Conservation (phyloP, 2,797 vertebrate genomes). For the Etheostoma nigrum region DNA sequence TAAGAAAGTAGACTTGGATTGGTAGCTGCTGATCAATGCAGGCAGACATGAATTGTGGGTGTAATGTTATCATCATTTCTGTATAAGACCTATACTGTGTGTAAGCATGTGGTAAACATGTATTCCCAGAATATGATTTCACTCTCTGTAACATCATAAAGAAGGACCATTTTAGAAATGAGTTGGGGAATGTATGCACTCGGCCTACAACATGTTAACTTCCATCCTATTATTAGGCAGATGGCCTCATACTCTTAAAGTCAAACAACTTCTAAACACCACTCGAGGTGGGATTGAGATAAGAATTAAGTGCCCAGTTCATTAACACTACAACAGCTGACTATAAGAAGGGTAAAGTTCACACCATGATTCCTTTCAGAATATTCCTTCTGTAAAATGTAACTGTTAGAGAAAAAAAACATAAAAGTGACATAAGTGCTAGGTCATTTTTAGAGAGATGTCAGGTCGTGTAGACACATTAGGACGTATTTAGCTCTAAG, state of each 20-base stretch:
- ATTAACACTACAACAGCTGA: not conserved
- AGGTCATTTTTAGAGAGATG: not conserved
- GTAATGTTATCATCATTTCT: not conserved
- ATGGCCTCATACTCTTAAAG: not conserved
- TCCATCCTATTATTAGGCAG: not conserved
- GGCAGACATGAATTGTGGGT: not conserved
- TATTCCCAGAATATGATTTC: not conserved
- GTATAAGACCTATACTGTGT: not conserved
- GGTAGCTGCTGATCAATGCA: not conserved
- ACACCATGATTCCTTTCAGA: not conserved
- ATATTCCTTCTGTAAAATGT: slow-evolving; percentile 1
- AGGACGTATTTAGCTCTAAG: not conserved
- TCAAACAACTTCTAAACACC: not conserved
- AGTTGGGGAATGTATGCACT: not conserved
- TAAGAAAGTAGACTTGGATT: not conserved
- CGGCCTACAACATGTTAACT: not conserved
- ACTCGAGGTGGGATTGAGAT: not conserved
- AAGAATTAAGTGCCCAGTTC: not conserved
- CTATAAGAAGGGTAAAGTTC: slow-evolving; percentile 2
- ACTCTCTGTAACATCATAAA: not conserved
- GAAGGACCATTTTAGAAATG: not conserved
- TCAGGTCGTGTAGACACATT: not conserved
- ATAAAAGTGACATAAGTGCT: not conserved
- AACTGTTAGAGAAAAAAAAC: not conserved
- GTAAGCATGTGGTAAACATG: not conserved